Evolutionary conservation across 2,113 vertebrate species (phyloP).

Genomic region (Dryoscopus gambensis): DNA sequence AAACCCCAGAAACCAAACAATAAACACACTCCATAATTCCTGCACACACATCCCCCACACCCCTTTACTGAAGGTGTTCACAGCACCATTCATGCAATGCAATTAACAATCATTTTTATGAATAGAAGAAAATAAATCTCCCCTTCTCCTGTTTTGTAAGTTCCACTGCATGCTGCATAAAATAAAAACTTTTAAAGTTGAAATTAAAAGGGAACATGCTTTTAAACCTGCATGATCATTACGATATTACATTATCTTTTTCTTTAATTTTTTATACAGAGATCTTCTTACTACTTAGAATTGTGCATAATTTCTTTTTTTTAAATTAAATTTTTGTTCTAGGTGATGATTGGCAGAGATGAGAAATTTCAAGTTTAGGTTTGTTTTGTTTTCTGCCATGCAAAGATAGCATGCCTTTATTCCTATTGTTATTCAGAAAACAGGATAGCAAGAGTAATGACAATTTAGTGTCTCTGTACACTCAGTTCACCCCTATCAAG

Average conservation of each 20-base stretch:
- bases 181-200: not conserved
- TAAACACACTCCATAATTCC: fast-evolving
- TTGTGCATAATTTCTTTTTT: not conserved
- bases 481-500: not conserved
- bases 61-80: not conserved
- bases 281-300: not conserved
- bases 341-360: not conserved
- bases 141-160: not conserved
- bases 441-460: not conserved
- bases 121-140: not conserved
- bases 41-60: fast-evolving
- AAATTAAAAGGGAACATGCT: not conserved
- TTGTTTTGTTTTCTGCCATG: not conserved
- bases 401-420: not conserved
- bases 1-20: fast-evolving
- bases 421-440: not conserved
- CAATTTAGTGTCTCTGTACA: not conserved
- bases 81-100: not conserved
- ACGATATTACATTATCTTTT: not conserved
- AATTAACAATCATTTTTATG: not conserved
- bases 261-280: not conserved
- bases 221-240: not conserved
- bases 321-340: not conserved
- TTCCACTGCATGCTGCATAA: not conserved
- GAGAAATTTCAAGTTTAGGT: not conserved